These are phyloP conservation scores for Panthera tigris DNA, from an alignment of 2,113 vertebrate species.

Conservation along the genomic window DNA sequence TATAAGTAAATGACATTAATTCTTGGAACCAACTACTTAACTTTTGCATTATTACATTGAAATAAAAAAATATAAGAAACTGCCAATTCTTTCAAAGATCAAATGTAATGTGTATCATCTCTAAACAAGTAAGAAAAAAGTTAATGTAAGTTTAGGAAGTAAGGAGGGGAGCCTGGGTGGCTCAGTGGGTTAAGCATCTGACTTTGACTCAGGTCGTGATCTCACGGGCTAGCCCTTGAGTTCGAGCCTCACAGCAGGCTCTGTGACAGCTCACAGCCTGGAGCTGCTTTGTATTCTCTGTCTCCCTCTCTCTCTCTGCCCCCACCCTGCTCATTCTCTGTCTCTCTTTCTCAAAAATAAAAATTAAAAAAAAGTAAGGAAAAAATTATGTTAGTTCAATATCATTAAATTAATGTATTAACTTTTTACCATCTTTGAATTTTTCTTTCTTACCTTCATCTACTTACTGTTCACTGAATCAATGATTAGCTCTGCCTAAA, in stretches of 20 bases:
- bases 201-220: too few relatives aligned
- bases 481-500: neutral
- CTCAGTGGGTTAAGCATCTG: too few relatives aligned
- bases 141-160: neutral
- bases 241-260: too few relatives aligned
- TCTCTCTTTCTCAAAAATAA: too few relatives aligned
- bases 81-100: neutral
- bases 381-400: neutral
- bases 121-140: neutral
- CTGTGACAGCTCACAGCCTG: too few relatives aligned
- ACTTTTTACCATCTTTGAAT: neutral
- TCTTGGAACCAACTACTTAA: neutral
- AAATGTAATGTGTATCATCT: neutral
- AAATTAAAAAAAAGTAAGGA: neutral
- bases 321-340: too few relatives aligned
- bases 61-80: neutral
- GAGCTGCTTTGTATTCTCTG: too few relatives aligned
- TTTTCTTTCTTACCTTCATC: neutral
- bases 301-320: too few relatives aligned
- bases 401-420: neutral
- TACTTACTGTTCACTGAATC: neutral
- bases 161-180: neutral
- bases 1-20: constrained; percentile 24
- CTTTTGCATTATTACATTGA: neutral
- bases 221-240: too few relatives aligned